Base-by-base conservation (phyloP, 2,113 vertebrate species). In the Tetrax tetrax region DNA sequence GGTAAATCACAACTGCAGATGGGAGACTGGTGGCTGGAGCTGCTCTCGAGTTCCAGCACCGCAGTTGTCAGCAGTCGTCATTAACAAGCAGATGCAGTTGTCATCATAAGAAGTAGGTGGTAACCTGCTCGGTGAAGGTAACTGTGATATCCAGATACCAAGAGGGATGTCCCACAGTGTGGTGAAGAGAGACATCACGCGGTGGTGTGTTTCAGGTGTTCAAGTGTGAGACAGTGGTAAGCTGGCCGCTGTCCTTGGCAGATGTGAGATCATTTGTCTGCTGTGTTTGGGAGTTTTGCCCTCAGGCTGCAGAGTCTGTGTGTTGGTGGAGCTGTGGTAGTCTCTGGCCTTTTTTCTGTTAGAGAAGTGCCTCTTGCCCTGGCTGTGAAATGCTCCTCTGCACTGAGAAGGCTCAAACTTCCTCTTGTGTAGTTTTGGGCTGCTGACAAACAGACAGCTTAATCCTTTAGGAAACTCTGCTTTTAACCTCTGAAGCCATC, bases 1-100 rank as follows among this genome's bases (percentile, higher is more conserved):
- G 43, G 15, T 22, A 48, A 47, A 37, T 43, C 10, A 43, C 20
- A 25, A 1, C n/a, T 50, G 60, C 57, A 57, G 31, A 4, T 19
- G 35, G 61, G 45, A 63, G n/a, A 33, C 48, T 0, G 0, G 10
- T 1, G 2, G 14, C 76, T 43, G 13, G 72, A 60, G 33, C 63
- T 37, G 45, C 54, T 89, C 24, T 33, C 0, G 1, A 10, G 47
- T 53, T 18, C 47, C 64, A 74, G 81, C 89, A 21, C 7, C 0
- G 3, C 87, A 31, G 29, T 28, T 90, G 53, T 51, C 33, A 14
- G 45, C 45, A 60, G 48, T 4, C 3, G 1, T 19, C 14, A 2
- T 6, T 17, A 61, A 19, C 2, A 3, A 33, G 54, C 83, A 83
- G 41, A 22, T 22, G 22, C 10, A 3, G 60, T 48, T 21, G 48